phyloP scores from a whole-genome alignment of 92 coral and sea anemone genomes.

The Metridium senile region DNA sequence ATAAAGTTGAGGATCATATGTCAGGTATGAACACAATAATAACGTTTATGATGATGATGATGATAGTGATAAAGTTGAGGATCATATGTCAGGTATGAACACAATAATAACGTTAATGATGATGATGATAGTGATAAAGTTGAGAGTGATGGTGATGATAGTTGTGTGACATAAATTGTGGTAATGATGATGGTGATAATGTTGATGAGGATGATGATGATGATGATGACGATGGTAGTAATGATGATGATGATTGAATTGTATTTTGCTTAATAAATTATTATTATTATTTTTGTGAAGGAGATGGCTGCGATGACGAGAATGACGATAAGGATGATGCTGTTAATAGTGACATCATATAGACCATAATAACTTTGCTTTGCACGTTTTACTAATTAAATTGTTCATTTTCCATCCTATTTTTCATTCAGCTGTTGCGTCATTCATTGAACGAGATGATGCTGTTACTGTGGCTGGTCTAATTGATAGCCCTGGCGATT shows the following conservation, averaged over 20 bases:
- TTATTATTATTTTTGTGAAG: too few species aligned
- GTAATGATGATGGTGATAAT: background rate
- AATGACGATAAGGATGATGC: too few species aligned
- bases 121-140: background rate
- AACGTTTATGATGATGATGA: background rate
- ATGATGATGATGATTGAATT: too few species aligned
- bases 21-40: too few species aligned
- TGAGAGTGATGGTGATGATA: background rate
- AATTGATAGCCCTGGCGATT: slow-evolving; percentile 46
- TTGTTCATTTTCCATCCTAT: too few species aligned
- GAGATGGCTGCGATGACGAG: too few species aligned
- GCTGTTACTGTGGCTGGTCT: slow-evolving; percentile 14
- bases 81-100: slow-evolving; percentile 1
- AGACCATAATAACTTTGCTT: too few species aligned
- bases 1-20: background rate
- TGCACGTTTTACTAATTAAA: too few species aligned
- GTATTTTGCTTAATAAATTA: too few species aligned
- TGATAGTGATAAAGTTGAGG: background rate
- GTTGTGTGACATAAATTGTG: background rate
- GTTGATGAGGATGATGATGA: background rate
- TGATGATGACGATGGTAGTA: too few species aligned
- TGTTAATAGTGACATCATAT: too few species aligned
- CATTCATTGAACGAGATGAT: slow-evolving; percentile 22
- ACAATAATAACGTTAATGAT: background rate
- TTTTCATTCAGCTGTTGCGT: slow-evolving; percentile 2